These are phyloP conservation scores for Clavelina lepadiformis DNA, from an alignment of 23 tunicate species.

Conservation along the genomic window DNA sequence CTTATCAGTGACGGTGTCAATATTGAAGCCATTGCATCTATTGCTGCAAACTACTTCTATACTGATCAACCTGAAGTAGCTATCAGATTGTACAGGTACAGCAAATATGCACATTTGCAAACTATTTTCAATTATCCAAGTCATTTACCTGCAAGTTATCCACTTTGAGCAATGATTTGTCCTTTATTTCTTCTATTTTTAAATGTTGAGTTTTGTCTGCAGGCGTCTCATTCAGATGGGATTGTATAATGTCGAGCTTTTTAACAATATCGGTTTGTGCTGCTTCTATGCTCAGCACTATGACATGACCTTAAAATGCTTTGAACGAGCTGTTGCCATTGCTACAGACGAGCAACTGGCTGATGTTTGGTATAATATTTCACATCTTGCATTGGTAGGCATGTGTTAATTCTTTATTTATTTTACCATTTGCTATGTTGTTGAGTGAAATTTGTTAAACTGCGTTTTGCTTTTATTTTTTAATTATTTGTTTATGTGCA, in stretches of 20 bases:
- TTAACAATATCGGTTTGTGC: conserved; percentile 80
- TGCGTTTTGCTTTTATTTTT: background rate
- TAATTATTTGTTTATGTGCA: background rate
- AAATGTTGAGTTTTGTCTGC: background rate
- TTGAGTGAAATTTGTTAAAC: background rate
- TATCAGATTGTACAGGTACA: conserved; percentile 64
- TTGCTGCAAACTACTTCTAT: conserved; percentile 87
- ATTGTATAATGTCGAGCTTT: conserved; percentile 61
- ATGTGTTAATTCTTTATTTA: no score
- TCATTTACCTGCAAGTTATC: background rate
- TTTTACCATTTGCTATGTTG: no score
- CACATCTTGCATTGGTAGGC: conserved; percentile 79
- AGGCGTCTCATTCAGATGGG: conserved; percentile 88
- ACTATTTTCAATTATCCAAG: background rate
- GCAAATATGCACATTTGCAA: no score
- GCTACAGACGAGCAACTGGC: conserved; percentile 70
- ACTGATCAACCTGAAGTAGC: conserved; percentile 89
- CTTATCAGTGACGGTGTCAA: conserved; percentile 51
- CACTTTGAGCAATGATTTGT: background rate
- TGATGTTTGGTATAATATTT: conserved; percentile 88
- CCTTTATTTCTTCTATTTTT: no score
- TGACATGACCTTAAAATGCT: conserved; percentile 85
- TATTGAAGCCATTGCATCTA: conserved; percentile 81
- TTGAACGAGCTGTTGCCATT: conserved; percentile 66
- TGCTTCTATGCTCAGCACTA: conserved; percentile 92